Percentiles rank a stretch among this genome's conserved stretches.
These are phyloP conservation scores for Penaeus japonicus DNA, from an alignment of 1,140 invertebrate species.

Conservation along the genomic window DNA sequence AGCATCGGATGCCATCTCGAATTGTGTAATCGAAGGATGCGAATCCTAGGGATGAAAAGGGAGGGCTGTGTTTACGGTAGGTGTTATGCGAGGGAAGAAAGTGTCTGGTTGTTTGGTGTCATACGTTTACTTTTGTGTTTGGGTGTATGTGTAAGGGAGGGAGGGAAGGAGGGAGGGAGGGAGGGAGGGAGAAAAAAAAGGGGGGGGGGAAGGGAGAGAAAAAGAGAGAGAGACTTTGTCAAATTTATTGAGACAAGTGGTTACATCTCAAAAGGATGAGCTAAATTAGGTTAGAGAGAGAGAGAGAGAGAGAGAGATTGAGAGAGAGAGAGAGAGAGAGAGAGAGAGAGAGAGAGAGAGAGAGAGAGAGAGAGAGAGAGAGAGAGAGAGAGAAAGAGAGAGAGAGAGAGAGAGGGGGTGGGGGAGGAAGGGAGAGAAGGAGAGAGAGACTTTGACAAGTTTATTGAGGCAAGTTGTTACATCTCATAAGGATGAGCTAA, in stretches of 20 bases:
- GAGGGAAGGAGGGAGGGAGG: not conserved
- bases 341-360: not conserved
- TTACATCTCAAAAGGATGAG: not conserved
- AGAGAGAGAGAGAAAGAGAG: not conserved
- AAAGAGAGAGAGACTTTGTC: not conserved
- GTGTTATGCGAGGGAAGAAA: not conserved
- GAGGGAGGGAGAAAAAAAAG: not conserved
- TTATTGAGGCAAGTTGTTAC: too few species aligned
- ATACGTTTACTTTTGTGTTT: not conserved
- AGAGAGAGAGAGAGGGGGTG: not conserved
- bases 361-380: not conserved
- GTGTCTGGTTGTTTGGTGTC: not conserved
- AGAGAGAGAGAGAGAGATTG: not conserved
- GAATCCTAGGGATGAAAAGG: constrained; percentile 68
- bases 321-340: not conserved
- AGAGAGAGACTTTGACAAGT: too few species aligned
- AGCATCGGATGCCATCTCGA: constrained; percentile 78
- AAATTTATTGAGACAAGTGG: not conserved
- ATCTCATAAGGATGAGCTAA: too few species aligned
- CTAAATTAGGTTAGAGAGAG: not conserved
- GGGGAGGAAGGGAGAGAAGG: not conserved
- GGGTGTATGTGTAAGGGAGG: not conserved
- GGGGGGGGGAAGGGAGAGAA: not conserved
- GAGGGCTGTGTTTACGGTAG: not conserved
- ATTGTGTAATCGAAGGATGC: constrained; percentile 84